These are phyloP conservation scores for Ptyas mucosa DNA, from an alignment of 2,113 vertebrate genomes.

Conservation along the genomic window DNA sequence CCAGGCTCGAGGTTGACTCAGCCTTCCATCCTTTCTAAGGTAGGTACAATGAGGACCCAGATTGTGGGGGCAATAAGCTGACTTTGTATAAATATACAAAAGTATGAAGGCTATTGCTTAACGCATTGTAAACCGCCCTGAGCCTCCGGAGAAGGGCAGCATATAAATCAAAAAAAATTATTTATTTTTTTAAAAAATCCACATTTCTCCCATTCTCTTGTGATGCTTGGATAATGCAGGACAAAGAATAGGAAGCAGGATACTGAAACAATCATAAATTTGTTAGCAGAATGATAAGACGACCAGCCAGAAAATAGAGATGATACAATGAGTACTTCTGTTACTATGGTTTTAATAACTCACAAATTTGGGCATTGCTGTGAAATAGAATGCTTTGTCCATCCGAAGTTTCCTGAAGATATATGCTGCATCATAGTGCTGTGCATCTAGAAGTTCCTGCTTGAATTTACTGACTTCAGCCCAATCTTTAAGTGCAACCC, in stretches of 20 bases:
- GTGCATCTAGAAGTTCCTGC: slow-evolving; percentile 78
- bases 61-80: too few species aligned
- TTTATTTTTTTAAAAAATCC: too few species aligned
- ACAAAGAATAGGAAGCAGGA: neutral
- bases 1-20: too few species aligned
- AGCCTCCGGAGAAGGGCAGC: too few species aligned
- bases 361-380: slow-evolving; percentile 85
- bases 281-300: neutral
- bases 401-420: slow-evolving; percentile 74
- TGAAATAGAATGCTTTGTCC: slow-evolving; percentile 85
- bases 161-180: too few species aligned
- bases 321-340: neutral
- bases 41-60: too few species aligned
- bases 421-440: slow-evolving; percentile 83
- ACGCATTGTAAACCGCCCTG: too few species aligned
- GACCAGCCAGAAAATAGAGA: neutral
- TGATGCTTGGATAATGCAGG: neutral
- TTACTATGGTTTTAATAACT: slow-evolving; percentile 27
- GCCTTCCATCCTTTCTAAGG: too few species aligned
- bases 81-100: too few species aligned
- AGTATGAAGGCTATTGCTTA: too few species aligned
- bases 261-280: neutral
- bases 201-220: neutral
- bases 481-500: slow-evolving; percentile 88
- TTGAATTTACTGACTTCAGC: slow-evolving; percentile 79